Base-by-base conservation (phyloP, 2,888 invertebrate genomes). In the Auanema freiburgensis region DNA sequence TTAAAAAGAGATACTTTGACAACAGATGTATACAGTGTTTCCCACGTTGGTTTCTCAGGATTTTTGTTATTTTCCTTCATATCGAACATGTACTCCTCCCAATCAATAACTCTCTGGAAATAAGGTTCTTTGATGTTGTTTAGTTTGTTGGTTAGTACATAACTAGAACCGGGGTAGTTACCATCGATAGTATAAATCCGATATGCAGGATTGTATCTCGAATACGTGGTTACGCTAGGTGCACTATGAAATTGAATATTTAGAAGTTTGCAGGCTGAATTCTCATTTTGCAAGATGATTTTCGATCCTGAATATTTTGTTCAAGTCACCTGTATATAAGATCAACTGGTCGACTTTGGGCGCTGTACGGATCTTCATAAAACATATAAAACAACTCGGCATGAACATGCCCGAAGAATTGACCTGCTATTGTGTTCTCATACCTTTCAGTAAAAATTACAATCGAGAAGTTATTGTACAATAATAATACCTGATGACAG, bases 51-150 rank as follows among this genome's bases (percentile, higher is more conserved):
- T 12, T 70, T 72, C 18, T 76, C 69, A 23, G 79, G 71, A 18
- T 78, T 65, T 8, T 78, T 73, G 85, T 96, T 96, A 0, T 95
- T 93, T 85, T 92, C 92, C 76, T 92, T 91, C 63, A 96, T 85
- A 85, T 96, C 93, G 91, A 95, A 91, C 51, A 92, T 91, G 92
- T 93, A 95, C 0, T 92, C 92, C 84, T 94, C 93, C 83, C 93
- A 94, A 85, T 96, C 94, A 18, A 94, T 89, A 21, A 95, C 93
- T 85, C 90, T 88, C 91, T 91, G 85, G 41, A 66, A 63, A 10
- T 40, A 6, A 33, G 21, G 4, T 16, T 42, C 3, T 24, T 56
- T 18, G 1, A 6, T 21, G 14, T 44, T 57, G 42, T 50, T 21
- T 40, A 46, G 8, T 16, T 46, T 41, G n/a, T 40, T 4, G 12